phyloP scores from a whole-genome alignment of 2,797 vertebrate genomes.

The Sarcoramphus papa region DNA sequence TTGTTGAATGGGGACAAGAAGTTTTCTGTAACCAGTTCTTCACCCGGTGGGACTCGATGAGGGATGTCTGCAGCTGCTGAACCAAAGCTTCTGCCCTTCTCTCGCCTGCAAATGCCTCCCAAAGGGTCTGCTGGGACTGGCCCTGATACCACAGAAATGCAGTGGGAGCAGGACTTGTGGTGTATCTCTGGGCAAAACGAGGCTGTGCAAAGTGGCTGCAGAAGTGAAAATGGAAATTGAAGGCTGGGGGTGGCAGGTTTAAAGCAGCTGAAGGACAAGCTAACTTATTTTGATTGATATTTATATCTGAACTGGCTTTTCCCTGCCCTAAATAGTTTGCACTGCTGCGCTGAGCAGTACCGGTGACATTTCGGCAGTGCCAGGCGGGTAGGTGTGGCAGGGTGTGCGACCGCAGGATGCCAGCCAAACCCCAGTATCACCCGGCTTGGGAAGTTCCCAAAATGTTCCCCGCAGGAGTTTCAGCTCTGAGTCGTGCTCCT shows the following conservation, averaged over 20 bases:
- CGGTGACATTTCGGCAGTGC: background rate
- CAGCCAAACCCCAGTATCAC: background rate
- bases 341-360: background rate
- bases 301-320: background rate
- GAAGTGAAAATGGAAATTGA: background rate
- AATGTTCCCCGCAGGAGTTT: background rate
- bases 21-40: background rate
- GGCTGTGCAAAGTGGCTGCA: background rate
- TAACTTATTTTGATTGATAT: background rate
- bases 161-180: background rate
- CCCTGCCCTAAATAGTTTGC: background rate
- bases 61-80: background rate
- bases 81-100: background rate
- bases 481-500: background rate
- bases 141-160: background rate
- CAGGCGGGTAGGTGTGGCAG: background rate
- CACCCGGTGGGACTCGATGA: accelerated
- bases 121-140: background rate
- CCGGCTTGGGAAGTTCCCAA: background rate
- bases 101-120: background rate
- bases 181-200: background rate
- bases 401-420: accelerated
- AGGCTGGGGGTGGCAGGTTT: background rate
- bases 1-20: background rate
- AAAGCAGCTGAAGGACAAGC: background rate